These are phyloP conservation scores for Aphrophora alni DNA, from an alignment of 2,888 invertebrate genomes.

Conservation along the genomic window DNA sequence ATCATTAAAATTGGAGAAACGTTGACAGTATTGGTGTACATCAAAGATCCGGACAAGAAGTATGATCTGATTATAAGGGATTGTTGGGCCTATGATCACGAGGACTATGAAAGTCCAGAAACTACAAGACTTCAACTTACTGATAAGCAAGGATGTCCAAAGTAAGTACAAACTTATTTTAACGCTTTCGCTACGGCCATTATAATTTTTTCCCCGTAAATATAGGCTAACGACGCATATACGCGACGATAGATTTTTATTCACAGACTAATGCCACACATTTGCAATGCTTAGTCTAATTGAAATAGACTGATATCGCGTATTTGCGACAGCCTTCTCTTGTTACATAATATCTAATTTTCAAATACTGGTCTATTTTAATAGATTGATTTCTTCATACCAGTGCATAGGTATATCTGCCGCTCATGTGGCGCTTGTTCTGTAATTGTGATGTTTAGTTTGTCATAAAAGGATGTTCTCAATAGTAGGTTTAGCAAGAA, in stretches of 20 bases:
- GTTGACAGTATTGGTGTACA: conserved; percentile 71
- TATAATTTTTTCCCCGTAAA: too few species aligned
- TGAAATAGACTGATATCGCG: background rate
- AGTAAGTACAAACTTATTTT: conserved; percentile 61
- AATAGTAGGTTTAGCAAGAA: too few species aligned
- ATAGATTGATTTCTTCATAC: background rate
- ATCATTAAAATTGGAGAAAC: conserved; percentile 74
- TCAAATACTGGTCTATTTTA: background rate
- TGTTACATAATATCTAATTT: background rate
- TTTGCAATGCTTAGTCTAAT: background rate
- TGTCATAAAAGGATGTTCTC: too few species aligned
- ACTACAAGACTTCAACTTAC: conserved; percentile 70
- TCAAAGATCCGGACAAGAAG: conserved; percentile 67
- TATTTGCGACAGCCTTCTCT: background rate
- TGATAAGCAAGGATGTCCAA: conserved; percentile 70
- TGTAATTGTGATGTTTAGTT: background rate
- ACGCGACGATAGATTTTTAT: too few species aligned
- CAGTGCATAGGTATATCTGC: background rate
- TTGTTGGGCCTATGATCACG: conserved; percentile 75
- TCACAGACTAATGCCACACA: background rate
- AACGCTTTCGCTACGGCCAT: too few species aligned
- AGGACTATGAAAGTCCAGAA: conserved; percentile 64
- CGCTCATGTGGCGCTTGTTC: background rate
- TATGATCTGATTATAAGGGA: conserved; percentile 74
- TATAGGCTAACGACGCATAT: too few species aligned